These are phyloP conservation scores for Amazona finschi DNA, from an alignment of 2,797 vertebrate genomes.

Conservation along the genomic window DNA sequence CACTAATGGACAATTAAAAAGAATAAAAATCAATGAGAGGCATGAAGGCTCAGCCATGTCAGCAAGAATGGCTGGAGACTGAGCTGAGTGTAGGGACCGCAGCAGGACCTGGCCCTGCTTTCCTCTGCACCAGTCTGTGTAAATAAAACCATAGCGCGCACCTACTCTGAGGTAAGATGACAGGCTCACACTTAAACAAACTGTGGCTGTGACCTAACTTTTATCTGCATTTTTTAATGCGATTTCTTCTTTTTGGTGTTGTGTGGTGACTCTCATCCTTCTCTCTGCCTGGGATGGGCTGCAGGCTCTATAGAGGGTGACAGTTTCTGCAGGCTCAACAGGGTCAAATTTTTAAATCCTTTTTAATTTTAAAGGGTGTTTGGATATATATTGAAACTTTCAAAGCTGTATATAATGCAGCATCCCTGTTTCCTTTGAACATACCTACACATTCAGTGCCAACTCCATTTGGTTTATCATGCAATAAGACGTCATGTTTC, in stretches of 20 bases:
- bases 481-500: not conserved
- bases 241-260: not conserved
- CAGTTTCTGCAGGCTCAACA: not conserved
- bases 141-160: not conserved
- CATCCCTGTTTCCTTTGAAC: not conserved
- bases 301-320: not conserved
- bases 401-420: not conserved
- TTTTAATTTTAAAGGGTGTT: not conserved
- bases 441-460: not conserved
- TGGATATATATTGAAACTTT: not conserved
- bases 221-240: not conserved
- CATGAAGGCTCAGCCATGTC: not conserved
- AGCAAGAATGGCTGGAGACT: not conserved
- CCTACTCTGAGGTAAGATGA: fast-evolving
- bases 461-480: not conserved
- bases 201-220: not conserved
- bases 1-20: not conserved
- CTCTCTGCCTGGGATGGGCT: not conserved
- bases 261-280: not conserved
- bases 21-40: not conserved
- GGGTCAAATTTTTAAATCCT: not conserved
- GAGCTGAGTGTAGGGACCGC: fast-evolving
- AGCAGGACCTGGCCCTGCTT: not conserved
- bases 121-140: not conserved
- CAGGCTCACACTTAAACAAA: not conserved